Percentiles rank a stretch among this genome's conserved stretches.
Conservation (phyloP, 2,797 vertebrate genomes). For the Luscinia megarhynchos region DNA sequence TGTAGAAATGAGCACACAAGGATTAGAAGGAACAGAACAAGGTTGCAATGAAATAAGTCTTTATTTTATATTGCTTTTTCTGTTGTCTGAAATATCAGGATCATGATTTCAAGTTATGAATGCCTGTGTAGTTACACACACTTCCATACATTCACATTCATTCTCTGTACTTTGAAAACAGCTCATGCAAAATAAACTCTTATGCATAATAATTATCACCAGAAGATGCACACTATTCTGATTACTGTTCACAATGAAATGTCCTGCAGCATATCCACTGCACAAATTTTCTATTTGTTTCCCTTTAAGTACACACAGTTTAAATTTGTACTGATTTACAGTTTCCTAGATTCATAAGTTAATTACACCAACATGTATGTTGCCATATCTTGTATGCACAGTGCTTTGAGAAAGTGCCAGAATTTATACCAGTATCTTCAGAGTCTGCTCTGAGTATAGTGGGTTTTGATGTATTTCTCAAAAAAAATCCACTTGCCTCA, state of each 20-base stretch:
- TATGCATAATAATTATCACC: neutral
- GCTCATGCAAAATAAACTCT: neutral
- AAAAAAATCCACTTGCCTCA: neutral
- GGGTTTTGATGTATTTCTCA: neutral
- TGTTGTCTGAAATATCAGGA: neutral
- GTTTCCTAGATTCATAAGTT: neutral
- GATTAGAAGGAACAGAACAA: neutral
- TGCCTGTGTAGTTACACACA: neutral
- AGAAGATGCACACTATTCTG: neutral
- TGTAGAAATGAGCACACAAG: accelerated
- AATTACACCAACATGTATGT: neutral
- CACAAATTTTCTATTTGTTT: neutral
- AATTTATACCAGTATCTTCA: neutral
- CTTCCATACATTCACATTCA: neutral
- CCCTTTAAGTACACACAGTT: neutral
- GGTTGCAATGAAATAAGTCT: neutral
- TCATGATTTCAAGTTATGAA: neutral
- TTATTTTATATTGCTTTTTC: neutral
- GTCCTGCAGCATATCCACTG: neutral
- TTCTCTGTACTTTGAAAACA: neutral
- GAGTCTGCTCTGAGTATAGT: neutral
- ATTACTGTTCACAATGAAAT: neutral
- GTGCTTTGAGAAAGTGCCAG: neutral
- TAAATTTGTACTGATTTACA: neutral
- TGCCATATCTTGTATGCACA: neutral